Conservation (phyloP, 2,797 vertebrate genomes). For the Martes flavigula region DNA sequence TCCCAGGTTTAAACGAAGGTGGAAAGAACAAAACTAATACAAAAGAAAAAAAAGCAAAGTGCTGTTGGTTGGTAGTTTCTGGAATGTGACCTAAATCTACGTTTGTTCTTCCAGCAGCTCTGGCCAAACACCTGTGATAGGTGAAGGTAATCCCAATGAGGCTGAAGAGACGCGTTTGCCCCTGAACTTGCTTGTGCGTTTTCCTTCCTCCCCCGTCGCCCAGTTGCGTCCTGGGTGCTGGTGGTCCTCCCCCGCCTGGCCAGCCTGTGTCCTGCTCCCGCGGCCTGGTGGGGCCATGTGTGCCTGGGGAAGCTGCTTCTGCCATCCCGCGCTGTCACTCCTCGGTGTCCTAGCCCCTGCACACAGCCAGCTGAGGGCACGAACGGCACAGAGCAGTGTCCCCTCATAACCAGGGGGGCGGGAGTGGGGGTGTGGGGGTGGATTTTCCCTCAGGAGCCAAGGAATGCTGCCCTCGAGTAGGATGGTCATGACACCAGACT, state of each 20-base stretch:
- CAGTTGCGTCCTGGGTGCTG: accelerated
- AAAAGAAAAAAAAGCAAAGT: not conserved
- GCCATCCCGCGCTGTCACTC: not conserved
- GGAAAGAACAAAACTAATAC: not conserved
- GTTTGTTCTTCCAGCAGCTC: not conserved
- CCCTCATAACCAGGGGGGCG: accelerated
- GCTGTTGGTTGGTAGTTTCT: not conserved
- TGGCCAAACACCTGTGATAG: not conserved
- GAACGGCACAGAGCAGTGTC: too few relatives aligned
- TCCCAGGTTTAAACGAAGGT: not conserved
- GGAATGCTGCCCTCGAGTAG: not conserved
- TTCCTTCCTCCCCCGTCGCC: not conserved
- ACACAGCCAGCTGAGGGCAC: not conserved
- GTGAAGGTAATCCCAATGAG: not conserved
- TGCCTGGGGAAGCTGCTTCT: not conserved
- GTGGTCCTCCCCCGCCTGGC: accelerated
- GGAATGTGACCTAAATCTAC: not conserved
- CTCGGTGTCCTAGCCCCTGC: not conserved
- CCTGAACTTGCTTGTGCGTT: accelerated
- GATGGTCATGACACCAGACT: not conserved
- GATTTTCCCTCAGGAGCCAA: not conserved
- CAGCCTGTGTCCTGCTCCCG: not conserved
- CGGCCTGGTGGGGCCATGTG: accelerated
- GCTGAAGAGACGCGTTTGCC: not conserved
- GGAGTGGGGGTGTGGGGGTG: accelerated